A percentile compares a stretch with the other conserved stretches of the same genome.
Evolutionary conservation across 2,888 invertebrate species (phyloP).

Genomic region (Brachyptera putata): DNA sequence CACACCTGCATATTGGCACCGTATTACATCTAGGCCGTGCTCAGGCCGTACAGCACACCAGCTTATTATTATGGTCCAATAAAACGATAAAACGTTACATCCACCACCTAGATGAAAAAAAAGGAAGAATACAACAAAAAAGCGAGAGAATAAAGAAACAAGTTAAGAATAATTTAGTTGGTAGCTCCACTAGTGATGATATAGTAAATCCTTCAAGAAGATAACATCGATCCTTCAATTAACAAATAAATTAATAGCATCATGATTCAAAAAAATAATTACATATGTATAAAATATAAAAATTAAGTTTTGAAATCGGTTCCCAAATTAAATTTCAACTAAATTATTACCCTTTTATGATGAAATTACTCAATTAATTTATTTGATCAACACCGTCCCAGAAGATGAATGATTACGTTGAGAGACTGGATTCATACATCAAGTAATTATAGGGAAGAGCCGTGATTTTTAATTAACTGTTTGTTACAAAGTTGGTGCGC

Average conservation of each 20-base stretch:
- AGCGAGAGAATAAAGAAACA: no score
- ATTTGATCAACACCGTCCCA: conserved; percentile 29
- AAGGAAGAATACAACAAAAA: no score
- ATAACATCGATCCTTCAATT: conserved; percentile 27
- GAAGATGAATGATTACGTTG: conserved; percentile 19
- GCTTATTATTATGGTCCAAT: no score
- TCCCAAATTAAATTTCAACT: conserved; percentile 6
- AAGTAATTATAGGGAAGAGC: conserved; percentile 30
- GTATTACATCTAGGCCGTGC: no score
- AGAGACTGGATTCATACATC: conserved; percentile 9
- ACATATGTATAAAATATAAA: no score
- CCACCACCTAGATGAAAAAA: no score
- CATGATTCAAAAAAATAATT: conserved; percentile 11
- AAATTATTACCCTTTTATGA: conserved; percentile 19
- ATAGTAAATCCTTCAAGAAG: conserved; percentile 18
- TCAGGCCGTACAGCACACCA: no score
- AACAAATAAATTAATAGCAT: conserved; percentile 26
- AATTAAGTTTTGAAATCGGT: no score
- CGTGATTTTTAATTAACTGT: conserved; percentile 31
- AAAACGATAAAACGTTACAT: no score
- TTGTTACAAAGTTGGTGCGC: no score
- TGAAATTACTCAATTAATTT: conserved; percentile 30
- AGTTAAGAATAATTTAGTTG: conserved; percentile 23
- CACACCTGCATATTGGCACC: no score
- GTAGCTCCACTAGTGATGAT: conserved; percentile 20